These are phyloP conservation scores for Bugulina stolonifera DNA, from an alignment of 2,888 invertebrate genomes.

Conservation along the genomic window DNA sequence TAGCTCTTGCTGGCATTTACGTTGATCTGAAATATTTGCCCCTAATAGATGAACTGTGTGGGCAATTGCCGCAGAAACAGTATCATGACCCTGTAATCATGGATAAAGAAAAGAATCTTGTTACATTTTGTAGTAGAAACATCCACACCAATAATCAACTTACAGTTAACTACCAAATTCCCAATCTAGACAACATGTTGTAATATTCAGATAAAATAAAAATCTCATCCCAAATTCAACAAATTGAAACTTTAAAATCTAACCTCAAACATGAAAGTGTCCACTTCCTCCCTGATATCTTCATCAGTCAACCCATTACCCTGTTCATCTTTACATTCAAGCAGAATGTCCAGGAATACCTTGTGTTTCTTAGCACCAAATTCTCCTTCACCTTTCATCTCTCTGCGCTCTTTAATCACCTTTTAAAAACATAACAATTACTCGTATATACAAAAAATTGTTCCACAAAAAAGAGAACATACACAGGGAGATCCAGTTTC, in stretches of 20 bases:
- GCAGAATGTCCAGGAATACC: constrained; percentile 19
- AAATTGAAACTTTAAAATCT: too few relatives aligned
- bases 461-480: too few relatives aligned
- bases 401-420: constrained; percentile 3
- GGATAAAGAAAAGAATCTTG: not conserved
- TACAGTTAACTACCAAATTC: too few relatives aligned
- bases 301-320: constrained; percentile 30
- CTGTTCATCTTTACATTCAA: not conserved
- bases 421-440: not conserved
- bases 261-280: constrained; percentile 59
- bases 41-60: constrained; percentile 79
- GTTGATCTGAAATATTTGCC: constrained; percentile 71
- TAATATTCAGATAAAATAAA: too few relatives aligned
- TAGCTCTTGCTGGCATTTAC: constrained; percentile 56
- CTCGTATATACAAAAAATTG: too few relatives aligned
- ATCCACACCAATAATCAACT: too few relatives aligned
- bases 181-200: too few relatives aligned
- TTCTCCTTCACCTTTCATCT: constrained; percentile 23
- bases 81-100: constrained; percentile 70
- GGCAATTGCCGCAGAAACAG: constrained; percentile 77
- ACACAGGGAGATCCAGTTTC: too few relatives aligned
- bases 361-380: constrained; percentile 14
- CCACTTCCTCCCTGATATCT: constrained; percentile 56
- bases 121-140: too few relatives aligned
- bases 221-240: too few relatives aligned